Percentiles rank a stretch among this genome's conserved stretches.
These are phyloP conservation scores for Brotula barbata DNA, from an alignment of 2,797 vertebrate species.

Conservation along the genomic window DNA sequence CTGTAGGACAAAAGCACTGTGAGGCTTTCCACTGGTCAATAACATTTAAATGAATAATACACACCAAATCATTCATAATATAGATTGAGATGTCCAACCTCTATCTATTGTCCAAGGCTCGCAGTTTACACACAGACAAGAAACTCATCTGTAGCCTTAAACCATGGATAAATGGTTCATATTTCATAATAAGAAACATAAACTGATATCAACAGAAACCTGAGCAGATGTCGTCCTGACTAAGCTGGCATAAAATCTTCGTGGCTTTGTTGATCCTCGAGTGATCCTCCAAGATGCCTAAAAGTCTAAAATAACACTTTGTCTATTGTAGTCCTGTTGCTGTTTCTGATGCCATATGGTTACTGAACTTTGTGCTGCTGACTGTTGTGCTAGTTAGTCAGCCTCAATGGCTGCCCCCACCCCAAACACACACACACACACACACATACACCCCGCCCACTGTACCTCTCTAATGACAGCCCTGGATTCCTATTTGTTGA, in stretches of 20 bases:
- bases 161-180: not conserved
- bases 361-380: constrained; percentile 73
- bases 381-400: constrained; percentile 49
- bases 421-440: no score
- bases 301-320: not conserved
- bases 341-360: constrained; percentile 52
- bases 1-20: not conserved
- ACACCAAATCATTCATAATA: no score
- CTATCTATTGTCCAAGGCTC: not conserved
- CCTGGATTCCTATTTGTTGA: no score
- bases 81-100: not conserved
- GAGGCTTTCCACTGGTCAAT: no score
- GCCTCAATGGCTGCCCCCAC: constrained; percentile 50
- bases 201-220: constrained; percentile 12
- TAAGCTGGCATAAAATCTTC: constrained; percentile 6
- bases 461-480: no score
- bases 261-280: not conserved
- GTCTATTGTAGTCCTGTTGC: constrained; percentile 1
- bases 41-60: no score
- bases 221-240: constrained; percentile 6
- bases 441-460: no score
- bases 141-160: not conserved
- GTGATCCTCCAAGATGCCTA: constrained; percentile 2
- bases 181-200: not conserved
- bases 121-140: not conserved